Conservation (phyloP, 2,797 vertebrate genomes). For the Enteromius unitaeniatus region DNA sequence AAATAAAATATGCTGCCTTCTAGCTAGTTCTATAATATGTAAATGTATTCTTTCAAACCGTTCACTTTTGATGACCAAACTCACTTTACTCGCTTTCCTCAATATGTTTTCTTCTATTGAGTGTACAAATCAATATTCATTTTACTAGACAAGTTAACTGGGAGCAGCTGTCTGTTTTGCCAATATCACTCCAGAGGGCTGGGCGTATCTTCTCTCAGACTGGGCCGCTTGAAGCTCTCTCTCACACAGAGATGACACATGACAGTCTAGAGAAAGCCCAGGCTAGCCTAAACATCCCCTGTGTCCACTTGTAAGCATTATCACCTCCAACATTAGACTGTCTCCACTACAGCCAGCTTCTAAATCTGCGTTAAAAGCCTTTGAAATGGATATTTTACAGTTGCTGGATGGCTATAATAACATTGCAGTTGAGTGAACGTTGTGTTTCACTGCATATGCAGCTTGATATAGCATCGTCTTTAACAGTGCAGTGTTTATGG, state of each 20-base stretch:
- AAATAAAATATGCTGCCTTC: background rate
- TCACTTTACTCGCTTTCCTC: conserved; percentile 50
- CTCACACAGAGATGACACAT: conserved; percentile 33
- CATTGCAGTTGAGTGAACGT: conserved; percentile 16
- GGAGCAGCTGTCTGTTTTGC: conserved; percentile 78
- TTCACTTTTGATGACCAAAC: conserved; percentile 46
- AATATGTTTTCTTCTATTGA: conserved; percentile 63
- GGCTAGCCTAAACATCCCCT: conserved; percentile 13
- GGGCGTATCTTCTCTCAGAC: conserved; percentile 14
- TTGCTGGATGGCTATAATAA: conserved; percentile 22
- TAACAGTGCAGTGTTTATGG: conserved; percentile 47
- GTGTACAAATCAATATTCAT: conserved; percentile 73
- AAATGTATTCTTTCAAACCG: conserved; percentile 32
- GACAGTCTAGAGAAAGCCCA: conserved; percentile 13
- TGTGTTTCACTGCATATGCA: conserved; percentile 49
- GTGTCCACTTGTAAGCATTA: conserved; percentile 41
- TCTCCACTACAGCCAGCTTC: conserved; percentile 19
- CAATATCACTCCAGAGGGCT: conserved; percentile 68
- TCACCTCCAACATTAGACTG: conserved; percentile 24
- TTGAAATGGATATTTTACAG: conserved; percentile 25
- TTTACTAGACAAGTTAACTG: conserved; percentile 76
- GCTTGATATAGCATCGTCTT: conserved; percentile 44
- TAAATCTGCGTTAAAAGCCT: conserved; percentile 44
- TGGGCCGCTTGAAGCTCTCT: conserved; percentile 21
- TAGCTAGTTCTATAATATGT: background rate